Conservation (phyloP, 1,140 invertebrate genomes). For the Drosophila nasuta region DNA sequence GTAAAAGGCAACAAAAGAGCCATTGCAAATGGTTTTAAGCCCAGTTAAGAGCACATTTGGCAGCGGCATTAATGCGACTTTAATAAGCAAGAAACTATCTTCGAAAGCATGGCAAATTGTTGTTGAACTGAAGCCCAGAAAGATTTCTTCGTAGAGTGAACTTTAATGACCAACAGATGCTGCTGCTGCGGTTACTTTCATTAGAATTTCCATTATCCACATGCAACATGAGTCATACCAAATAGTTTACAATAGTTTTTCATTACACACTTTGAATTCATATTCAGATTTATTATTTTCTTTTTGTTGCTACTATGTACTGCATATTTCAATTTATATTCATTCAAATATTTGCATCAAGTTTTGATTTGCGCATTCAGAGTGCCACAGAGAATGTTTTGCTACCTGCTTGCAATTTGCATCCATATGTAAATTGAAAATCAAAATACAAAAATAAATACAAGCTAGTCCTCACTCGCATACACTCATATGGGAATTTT, state of each 20-base stretch:
- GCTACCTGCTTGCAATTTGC: conserved; percentile 44
- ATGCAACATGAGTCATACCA: conserved; percentile 10
- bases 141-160: neutral
- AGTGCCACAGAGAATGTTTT: conserved; percentile 7
- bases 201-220: conserved; percentile 5
- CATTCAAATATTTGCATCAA: conserved; percentile 47
- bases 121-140: neutral
- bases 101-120: conserved; percentile 46
- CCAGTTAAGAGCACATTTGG: conserved; percentile 34
- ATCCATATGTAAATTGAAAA: conserved; percentile 13
- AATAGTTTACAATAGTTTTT: conserved; percentile 4
- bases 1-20: conserved; percentile 23
- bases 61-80: conserved; percentile 45
- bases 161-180: conserved; percentile 30
- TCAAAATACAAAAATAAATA: neutral
- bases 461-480: neutral
- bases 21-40: conserved; percentile 32
- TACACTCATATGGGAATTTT: conserved; percentile 36
- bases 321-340: neutral
- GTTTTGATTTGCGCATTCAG: conserved; percentile 38
- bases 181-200: conserved; percentile 2
- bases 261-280: neutral
- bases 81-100: conserved; percentile 51
- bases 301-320: conserved; percentile 3
- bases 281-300: neutral